Conservation (phyloP, 2,888 invertebrate species). For the Eristalis intricaria region DNA sequence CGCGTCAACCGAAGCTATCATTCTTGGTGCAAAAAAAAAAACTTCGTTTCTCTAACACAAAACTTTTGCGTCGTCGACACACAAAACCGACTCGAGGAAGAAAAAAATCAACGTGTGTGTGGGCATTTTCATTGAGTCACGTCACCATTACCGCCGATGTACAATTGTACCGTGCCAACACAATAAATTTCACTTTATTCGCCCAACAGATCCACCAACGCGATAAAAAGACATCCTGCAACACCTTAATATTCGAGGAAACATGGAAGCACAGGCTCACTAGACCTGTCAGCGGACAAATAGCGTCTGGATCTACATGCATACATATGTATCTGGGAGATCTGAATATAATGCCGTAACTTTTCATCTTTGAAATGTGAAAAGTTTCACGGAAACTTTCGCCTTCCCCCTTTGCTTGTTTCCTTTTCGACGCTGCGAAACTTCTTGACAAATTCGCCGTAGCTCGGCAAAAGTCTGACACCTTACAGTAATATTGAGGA, state of each 20-base stretch:
- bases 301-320: conserved; percentile 43
- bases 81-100: not conserved
- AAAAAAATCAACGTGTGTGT: conserved; percentile 54
- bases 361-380: conserved; percentile 62
- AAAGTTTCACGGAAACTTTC: conserved; percentile 40
- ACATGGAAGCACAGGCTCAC: conserved; percentile 50
- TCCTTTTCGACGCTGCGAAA: not conserved
- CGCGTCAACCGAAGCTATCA: conserved; percentile 54
- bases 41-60: conserved; percentile 9
- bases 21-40: conserved; percentile 23
- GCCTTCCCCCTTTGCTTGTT: not conserved
- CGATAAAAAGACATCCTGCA: conserved; percentile 4
- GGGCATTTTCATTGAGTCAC: conserved; percentile 62
- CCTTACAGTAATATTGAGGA: conserved; percentile 62
- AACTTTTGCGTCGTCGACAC: not conserved
- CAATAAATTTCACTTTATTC: conserved; percentile 64
- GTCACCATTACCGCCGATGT: conserved; percentile 59
- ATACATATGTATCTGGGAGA: not conserved
- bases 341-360: conserved; percentile 53
- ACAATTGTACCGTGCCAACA: conserved; percentile 61
- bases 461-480: conserved; percentile 31
- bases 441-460: conserved; percentile 45
- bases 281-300: conserved; percentile 43
- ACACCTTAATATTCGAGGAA: conserved; percentile 11
- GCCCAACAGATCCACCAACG: not conserved